phyloP scores from a whole-genome alignment of 1,140 invertebrate species.

The Harlomillsia oculata region DNA sequence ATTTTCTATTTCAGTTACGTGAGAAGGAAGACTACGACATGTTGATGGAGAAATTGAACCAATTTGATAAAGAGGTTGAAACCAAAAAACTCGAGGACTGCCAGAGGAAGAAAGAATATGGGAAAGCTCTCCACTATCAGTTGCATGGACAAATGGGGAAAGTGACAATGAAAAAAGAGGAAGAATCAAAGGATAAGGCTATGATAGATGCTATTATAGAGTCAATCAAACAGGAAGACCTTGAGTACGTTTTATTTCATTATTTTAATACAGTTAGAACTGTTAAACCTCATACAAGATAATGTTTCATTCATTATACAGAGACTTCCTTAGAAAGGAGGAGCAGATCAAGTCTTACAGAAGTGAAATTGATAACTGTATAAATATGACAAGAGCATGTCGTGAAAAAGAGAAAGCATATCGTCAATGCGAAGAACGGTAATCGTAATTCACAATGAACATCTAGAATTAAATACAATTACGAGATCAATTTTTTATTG shows the following conservation, averaged over 20 bases:
- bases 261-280: background rate
- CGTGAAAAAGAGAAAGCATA: constrained; percentile 14
- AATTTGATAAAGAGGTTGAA: constrained; percentile 19
- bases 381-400: constrained; percentile 7
- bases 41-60: constrained; percentile 23
- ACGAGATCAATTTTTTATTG: background rate
- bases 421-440: constrained; percentile 25
- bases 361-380: constrained; percentile 26
- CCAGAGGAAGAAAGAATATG: constrained; percentile 23
- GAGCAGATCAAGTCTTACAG: constrained; percentile 29
- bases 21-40: constrained; percentile 25
- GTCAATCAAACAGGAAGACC: constrained; percentile 28
- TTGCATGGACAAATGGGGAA: constrained; percentile 19
- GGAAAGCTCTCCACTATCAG: constrained; percentile 23
- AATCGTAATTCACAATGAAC: constrained; percentile 1
- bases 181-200: constrained; percentile 24
- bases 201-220: constrained; percentile 33
- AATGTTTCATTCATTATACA: background rate
- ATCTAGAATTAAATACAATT: background rate
- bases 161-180: constrained; percentile 22
- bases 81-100: constrained; percentile 7
- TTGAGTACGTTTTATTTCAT: constrained; percentile 12
- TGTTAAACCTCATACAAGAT: background rate
- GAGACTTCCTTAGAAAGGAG: constrained; percentile 26
- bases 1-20: constrained; percentile 12